Evolutionary conservation across 2,113 vertebrate genomes (phyloP).

Genomic region (Indri indri): DNA sequence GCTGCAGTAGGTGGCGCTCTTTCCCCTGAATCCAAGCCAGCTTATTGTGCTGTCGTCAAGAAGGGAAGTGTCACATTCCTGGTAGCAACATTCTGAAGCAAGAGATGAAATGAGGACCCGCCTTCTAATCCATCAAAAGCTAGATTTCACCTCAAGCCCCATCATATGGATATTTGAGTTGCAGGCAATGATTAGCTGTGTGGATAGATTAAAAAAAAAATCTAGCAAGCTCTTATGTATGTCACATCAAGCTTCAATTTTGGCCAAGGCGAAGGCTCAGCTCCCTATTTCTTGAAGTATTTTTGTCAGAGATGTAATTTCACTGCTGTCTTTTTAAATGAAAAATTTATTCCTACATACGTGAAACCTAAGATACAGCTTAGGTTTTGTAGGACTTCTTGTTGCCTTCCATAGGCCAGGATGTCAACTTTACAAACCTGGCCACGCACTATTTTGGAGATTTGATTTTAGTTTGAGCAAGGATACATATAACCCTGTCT

Average conservation of each 20-base stretch:
- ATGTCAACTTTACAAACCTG: not conserved
- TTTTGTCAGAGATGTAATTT: not conserved
- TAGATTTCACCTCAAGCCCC: not conserved
- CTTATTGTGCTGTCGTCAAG: not conserved
- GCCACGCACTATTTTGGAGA: not conserved
- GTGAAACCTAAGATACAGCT: not conserved
- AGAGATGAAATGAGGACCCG: not conserved
- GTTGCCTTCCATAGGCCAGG: not conserved
- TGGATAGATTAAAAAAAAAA: constrained; percentile 8
- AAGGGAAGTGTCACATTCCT: not conserved
- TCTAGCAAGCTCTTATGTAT: not conserved
- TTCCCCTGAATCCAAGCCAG: not conserved
- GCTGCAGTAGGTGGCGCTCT: constrained; percentile 50
- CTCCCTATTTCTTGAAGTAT: not conserved
- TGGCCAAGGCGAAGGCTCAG: not conserved
- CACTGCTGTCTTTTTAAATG: constrained; percentile 22
- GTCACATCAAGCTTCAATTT: not conserved
- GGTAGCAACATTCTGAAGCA: not conserved
- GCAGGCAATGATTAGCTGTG: constrained; percentile 26
- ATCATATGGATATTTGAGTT: not conserved
- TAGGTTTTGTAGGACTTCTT: not conserved
- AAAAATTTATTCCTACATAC: not conserved
- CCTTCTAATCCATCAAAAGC: constrained; percentile 43
- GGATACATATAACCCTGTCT: not conserved
- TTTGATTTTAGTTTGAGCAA: not conserved